These are phyloP conservation scores for Pycnonotus jocosus DNA, from an alignment of 2,113 vertebrate species.

Conservation along the genomic window DNA sequence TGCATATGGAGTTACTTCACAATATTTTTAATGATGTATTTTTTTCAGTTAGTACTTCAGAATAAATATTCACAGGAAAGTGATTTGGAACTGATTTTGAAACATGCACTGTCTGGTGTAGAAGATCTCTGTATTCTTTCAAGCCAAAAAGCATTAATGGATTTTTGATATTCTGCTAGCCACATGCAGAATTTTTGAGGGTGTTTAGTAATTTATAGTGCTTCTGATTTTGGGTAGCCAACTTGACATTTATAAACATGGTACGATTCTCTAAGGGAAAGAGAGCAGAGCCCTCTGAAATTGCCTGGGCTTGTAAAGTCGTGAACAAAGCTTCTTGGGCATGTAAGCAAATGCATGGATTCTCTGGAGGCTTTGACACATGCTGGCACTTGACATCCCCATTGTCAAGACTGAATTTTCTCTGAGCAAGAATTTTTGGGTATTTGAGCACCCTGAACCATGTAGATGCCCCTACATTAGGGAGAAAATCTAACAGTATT, in stretches of 20 bases:
- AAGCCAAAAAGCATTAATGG: not conserved
- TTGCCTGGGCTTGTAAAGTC: not conserved
- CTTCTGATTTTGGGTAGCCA: not conserved
- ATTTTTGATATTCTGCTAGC: not conserved
- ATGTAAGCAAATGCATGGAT: not conserved
- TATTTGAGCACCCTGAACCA: not conserved
- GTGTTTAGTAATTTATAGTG: not conserved
- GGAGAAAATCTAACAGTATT: not conserved
- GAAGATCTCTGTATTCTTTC: not conserved
- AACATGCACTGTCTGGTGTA: not conserved
- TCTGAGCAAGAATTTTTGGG: not conserved
- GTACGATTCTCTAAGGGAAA: not conserved
- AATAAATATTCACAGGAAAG: not conserved
- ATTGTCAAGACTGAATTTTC: not conserved
- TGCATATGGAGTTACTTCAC: not conserved
- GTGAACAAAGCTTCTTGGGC: not conserved
- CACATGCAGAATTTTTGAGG: not conserved
- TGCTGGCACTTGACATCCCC: not conserved
- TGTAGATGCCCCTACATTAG: fast-evolving
- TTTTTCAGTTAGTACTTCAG: not conserved
- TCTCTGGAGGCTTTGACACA: not conserved
- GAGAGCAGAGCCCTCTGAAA: not conserved
- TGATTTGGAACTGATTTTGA: not conserved
- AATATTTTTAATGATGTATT: not conserved
- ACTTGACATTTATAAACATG: not conserved